Percentiles rank a stretch among this genome's conserved stretches.
These are phyloP conservation scores for Rousettus leschenaultii DNA, from an alignment of 2,113 vertebrate species.

Conservation along the genomic window DNA sequence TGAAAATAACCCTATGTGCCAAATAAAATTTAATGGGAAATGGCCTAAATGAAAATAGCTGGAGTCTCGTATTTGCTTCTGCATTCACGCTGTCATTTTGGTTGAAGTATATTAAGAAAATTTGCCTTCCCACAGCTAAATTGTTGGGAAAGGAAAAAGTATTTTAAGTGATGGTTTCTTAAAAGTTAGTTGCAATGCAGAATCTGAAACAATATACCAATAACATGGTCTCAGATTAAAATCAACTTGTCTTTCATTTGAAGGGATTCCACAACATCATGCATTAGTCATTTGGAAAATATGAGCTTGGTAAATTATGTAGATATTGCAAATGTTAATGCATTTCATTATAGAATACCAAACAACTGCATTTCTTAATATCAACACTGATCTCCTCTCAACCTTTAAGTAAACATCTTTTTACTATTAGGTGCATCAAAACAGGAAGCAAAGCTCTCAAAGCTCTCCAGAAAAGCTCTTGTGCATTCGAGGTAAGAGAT, in stretches of 20 bases:
- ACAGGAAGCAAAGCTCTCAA: background rate
- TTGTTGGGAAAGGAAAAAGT: background rate
- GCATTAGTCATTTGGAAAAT: background rate
- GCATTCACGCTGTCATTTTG: background rate
- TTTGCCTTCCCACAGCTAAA: background rate
- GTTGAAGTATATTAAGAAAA: background rate
- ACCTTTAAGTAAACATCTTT: background rate
- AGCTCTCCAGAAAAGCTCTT: background rate
- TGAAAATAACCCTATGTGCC: background rate
- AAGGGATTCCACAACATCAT: background rate
- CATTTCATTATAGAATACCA: background rate
- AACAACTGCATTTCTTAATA: background rate
- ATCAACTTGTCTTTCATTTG: background rate
- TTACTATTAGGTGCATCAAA: background rate
- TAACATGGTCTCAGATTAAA: background rate
- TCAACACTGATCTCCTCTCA: background rate
- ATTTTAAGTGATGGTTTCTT: constrained; percentile 21
- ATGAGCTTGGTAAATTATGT: background rate
- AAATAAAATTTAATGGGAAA: background rate
- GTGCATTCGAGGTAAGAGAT: background rate
- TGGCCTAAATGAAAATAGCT: background rate
- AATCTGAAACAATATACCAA: background rate
- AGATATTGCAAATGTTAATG: background rate
- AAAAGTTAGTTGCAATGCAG: background rate
- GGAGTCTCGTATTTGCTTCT: background rate